A percentile compares a stretch with the other conserved stretches of the same genome.
phyloP scores from a whole-genome alignment of 2,113 vertebrate genomes.

The Phrynosoma blainvillii region DNA sequence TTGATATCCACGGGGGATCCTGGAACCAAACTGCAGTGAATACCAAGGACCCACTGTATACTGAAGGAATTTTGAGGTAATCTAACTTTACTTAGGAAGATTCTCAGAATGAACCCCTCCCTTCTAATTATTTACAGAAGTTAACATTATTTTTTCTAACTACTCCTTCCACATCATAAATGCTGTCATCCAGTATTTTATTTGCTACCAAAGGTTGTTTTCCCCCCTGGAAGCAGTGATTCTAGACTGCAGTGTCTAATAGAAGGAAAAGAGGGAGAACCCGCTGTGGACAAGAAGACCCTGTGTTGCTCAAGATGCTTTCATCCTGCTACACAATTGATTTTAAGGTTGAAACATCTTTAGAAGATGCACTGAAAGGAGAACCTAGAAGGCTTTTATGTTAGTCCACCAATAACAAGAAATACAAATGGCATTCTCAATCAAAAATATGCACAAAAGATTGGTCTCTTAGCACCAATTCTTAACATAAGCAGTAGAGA shows the following conservation, averaged over 20 bases:
- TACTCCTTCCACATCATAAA: neutral
- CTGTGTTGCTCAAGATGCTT: neutral
- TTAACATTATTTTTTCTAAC: constrained; percentile 5
- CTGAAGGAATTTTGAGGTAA: neutral
- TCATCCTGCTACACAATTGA: neutral
- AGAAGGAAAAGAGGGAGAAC: neutral
- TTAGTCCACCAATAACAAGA: neutral
- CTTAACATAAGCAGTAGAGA: neutral
- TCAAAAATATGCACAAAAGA: neutral
- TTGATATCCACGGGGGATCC: too few species aligned
- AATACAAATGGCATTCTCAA: neutral
- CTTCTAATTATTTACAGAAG: neutral
- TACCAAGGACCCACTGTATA: too few species aligned
- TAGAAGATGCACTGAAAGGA: neutral
- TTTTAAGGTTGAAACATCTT: neutral
- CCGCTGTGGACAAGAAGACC: neutral
- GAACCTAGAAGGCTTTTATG: neutral
- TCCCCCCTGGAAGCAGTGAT: constrained; percentile 9
- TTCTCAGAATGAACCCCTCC: neutral
- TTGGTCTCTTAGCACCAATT: neutral
- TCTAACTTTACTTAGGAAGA: neutral
- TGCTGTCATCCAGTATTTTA: constrained; percentile 21
- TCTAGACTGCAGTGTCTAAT: neutral
- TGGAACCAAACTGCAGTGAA: too few species aligned
- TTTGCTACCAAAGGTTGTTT: constrained; percentile 27